Base-by-base conservation (phyloP, 2,113 vertebrate genomes). In the Ascaphus truei region DNA sequence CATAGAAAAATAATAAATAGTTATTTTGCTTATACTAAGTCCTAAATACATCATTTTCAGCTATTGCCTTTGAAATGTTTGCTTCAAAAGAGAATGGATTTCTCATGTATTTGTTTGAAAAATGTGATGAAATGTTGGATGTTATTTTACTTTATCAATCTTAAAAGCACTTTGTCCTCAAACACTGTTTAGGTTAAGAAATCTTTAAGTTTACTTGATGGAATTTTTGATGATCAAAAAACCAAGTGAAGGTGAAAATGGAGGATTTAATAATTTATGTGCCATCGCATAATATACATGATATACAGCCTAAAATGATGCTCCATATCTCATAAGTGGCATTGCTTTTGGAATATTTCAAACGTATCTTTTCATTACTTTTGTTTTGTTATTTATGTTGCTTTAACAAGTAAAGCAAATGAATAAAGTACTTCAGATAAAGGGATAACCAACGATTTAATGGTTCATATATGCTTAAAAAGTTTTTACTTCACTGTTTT, bases 251-350 rank as follows among this genome's bases (percentile, higher is more conserved):
- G 53, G 50, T 53, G 56, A 76, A 86, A 82, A 58, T 61, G 7
- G 12, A 58, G 68, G 69, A 77, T 74, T 84, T 75, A 84, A 85
- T 82, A 87, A 83, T 78, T 86, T 75, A 84, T 85, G 75, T 76
- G 72, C 34, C 74, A 68, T 79, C 61, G 56, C 34, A 56, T 41
- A 22, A 23, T 71, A 34, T 45, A 39, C 30, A 71, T 20, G 1
- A 3, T 67, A 45, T 72, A 67, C 33, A 55, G n/a, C 59, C 74
- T 15, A 39, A 1, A 43, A 1, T 67, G 20, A 29, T 69, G 53
- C 79, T 75, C 72, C 72, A 31, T 74, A 26, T 36, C 22, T 66
- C 12, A 43, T 10, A 55, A 66, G 34, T 41, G 16, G 23, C 10
- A n/a, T n/a, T n/a, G n/a, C n/a, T n/a, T n/a, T n/a, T n/a, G n/a